Conservation (phyloP, 2,797 vertebrate species). For the Acrocephalus scirpaceus region DNA sequence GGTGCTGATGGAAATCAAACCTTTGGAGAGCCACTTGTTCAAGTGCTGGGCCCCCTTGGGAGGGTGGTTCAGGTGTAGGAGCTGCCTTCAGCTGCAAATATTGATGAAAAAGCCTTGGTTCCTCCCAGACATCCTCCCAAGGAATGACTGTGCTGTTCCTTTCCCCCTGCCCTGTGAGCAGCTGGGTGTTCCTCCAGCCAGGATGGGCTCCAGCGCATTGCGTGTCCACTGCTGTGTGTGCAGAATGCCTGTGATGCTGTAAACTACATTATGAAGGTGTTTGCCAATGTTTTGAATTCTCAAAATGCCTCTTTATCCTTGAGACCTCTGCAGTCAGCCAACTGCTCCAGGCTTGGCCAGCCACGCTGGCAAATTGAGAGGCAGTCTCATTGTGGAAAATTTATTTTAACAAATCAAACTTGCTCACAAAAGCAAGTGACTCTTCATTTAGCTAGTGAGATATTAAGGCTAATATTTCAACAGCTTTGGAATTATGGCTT, state of each 20-base stretch:
- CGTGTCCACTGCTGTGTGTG: not conserved
- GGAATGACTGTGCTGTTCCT: not conserved
- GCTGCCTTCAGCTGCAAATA: not conserved
- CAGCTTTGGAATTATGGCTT: not conserved
- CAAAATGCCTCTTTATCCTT: not conserved
- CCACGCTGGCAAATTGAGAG: not conserved
- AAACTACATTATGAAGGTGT: not conserved
- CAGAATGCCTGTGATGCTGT: not conserved
- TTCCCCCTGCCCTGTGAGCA: not conserved
- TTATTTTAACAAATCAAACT: not conserved
- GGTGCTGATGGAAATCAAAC: not conserved
- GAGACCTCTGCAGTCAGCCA: constrained; percentile 19
- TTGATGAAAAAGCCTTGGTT: not conserved
- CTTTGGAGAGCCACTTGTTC: not conserved
- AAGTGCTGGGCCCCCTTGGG: not conserved
- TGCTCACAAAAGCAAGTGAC: not conserved
- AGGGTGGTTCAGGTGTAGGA: not conserved
- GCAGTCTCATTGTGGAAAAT: not conserved
- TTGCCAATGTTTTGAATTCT: constrained; percentile 17
- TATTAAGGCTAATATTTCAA: not conserved
- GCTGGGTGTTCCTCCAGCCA: not conserved
- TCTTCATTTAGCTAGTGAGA: not conserved
- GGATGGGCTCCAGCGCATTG: rapidly evolving
- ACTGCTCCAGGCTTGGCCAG: not conserved
- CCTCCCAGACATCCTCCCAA: not conserved